Evolutionary conservation across 2,888 invertebrate genomes (phyloP).

Genomic region (Parthenolecanium corni): DNA sequence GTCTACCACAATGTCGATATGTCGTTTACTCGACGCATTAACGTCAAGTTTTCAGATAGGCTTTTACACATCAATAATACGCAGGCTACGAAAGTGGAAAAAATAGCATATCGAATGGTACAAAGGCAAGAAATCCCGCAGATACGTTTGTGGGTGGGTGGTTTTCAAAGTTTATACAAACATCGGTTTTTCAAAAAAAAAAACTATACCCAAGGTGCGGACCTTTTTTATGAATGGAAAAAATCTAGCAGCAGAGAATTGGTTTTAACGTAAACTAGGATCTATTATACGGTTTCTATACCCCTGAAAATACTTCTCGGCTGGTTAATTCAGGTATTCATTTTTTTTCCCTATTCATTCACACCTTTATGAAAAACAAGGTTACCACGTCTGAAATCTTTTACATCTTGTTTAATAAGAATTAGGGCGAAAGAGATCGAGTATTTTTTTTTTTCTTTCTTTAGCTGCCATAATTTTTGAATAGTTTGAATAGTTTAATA

Average conservation of each 20-base stretch:
- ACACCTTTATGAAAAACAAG: conserved; percentile 24
- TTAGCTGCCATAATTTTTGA: conserved; percentile 5
- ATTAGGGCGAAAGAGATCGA: conserved; percentile 6
- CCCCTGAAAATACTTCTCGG: conserved; percentile 5
- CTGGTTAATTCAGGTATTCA: conserved; percentile 8
- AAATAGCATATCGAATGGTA: not conserved
- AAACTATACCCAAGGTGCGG: too few species aligned
- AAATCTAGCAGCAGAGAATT: conserved; percentile 4
- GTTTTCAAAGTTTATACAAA: conserved; percentile 21
- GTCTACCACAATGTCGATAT: not conserved
- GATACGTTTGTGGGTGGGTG: conserved; percentile 13
- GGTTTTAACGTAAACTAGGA: not conserved
- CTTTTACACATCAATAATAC: conserved; percentile 11
- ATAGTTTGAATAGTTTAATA: conserved; percentile 9
- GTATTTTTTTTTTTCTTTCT: not conserved
- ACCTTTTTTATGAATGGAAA: conserved; percentile 9
- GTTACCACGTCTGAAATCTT: conserved; percentile 12
- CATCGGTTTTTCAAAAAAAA: conserved; percentile 9
- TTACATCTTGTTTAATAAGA: conserved; percentile 22
- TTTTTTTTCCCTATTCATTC: conserved; percentile 1
- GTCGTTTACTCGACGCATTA: conserved; percentile 16
- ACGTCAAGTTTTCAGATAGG: not conserved
- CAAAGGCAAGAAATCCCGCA: not conserved
- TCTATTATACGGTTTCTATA: conserved; percentile 7
- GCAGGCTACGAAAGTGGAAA: not conserved